Percentiles rank a stretch among this genome's conserved stretches.
These are phyloP conservation scores for Drosophila pruinosa DNA, from an alignment of 1,140 invertebrate species.

Conservation along the genomic window DNA sequence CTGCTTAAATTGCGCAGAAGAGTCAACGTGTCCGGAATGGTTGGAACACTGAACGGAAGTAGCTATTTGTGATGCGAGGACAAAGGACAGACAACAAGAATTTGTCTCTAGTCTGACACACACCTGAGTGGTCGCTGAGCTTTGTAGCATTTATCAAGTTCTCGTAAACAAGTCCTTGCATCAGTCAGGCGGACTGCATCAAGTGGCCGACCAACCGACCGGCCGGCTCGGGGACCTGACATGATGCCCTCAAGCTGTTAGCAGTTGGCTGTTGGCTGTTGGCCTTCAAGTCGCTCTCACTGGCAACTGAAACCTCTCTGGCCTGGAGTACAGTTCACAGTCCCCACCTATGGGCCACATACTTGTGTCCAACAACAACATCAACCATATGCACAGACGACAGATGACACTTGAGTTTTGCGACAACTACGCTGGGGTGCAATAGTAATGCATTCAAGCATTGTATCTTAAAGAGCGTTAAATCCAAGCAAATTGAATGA, in stretches of 20 bases:
- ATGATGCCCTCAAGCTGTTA: slow-evolving; percentile 9
- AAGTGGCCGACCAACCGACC: slow-evolving; percentile 31
- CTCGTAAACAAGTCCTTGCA: slow-evolving; percentile 32
- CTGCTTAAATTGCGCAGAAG: slow-evolving; percentile 6
- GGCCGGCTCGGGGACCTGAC: background rate
- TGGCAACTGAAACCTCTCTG: slow-evolving; percentile 16
- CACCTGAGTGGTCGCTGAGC: slow-evolving; percentile 55
- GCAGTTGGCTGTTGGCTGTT: background rate
- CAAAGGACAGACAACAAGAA: background rate
- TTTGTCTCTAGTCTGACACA: slow-evolving; percentile 22
- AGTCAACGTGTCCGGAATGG: slow-evolving; percentile 9
- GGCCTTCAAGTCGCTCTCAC: slow-evolving; percentile 28
- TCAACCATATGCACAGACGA: slow-evolving; percentile 3
- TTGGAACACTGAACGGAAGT: slow-evolving; percentile 9
- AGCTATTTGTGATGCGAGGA: slow-evolving; percentile 11
- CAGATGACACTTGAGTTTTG: slow-evolving; percentile 26
- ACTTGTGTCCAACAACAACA: slow-evolving; percentile 7
- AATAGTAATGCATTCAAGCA: slow-evolving; percentile 1
- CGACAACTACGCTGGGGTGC: background rate
- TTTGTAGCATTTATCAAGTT: slow-evolving; percentile 48
- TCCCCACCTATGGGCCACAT: background rate
- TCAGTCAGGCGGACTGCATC: slow-evolving; percentile 12
- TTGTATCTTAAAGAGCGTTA: slow-evolving; percentile 20
- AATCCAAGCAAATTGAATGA: background rate
- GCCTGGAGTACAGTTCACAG: slow-evolving; percentile 14